Base-by-base conservation (phyloP, 2,113 vertebrate species). In the Dunckerocampus dactyliophorus region DNA sequence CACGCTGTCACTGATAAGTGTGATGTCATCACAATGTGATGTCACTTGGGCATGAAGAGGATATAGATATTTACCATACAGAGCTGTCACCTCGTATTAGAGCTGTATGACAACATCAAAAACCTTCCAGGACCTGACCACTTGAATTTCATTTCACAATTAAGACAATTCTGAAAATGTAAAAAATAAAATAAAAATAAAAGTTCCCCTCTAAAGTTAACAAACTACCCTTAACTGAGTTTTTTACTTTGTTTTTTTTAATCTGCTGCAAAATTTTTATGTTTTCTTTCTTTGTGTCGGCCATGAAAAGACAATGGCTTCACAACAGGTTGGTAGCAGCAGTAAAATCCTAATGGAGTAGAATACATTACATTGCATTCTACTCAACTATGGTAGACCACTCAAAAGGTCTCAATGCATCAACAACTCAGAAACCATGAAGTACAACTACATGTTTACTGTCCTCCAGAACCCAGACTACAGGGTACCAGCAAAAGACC, bases 241-340 rank as follows among this genome's bases (percentile, higher is more conserved):
- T n/a, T 11, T 21, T 21, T 50, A 21, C 6, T 3, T 51, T 6
- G 6, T 4, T 14, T 20, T 6, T 39, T 20, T 56, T 15, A 8
- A 12, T 15, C 8, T 56, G 17, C 54, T 8, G n/a, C 53, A n/a
- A 21, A 42, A 21, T 13, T 34, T 19, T n/a, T 20, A 56, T 39
- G 53, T 55, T 55, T 14, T 19, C 19, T 20, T 39, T 19, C 42
- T 56, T 39, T 42, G 28, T 55, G 54, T 39, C 54, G 42, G 19
- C 54, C 54, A 56, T 56, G 54, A 56, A 20, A 42, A 19, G 19
- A 56, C 39, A 42, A 56, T 56, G 54, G 54, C 19, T 56, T 9
- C 37, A 14, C 12, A 56, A 20, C 54, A 56, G 54, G 54, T 56
- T 42, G 8, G 54, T 56, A 28, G 24, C 24, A 28, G n/a, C n/a